Conservation (phyloP, 2,888 invertebrate genomes). For the Nipponacmea schrenckii region DNA sequence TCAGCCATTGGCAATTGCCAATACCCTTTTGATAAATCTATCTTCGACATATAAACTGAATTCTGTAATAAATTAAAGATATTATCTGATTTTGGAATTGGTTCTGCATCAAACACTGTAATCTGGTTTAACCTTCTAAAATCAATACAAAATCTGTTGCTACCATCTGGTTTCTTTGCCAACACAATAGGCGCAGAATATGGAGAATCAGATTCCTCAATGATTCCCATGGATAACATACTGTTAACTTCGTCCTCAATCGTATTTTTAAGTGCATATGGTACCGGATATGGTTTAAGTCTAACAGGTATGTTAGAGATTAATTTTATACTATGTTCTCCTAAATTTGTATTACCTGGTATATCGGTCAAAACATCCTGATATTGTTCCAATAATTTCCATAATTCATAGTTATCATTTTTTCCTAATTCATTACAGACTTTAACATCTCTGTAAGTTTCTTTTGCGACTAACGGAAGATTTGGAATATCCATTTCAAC, state of each 20-base stretch:
- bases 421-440: no score
- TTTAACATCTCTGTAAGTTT: background rate
- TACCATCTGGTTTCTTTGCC: conserved; percentile 1
- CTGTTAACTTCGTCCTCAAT: background rate
- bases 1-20: conserved; percentile 9
- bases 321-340: background rate
- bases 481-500: background rate
- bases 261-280: background rate
- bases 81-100: conserved; percentile 1
- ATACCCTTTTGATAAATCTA: conserved; percentile 9
- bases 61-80: background rate
- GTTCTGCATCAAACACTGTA: conserved; percentile 3
- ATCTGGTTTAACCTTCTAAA: background rate
- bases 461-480: background rate
- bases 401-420: background rate
- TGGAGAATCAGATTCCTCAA: background rate
- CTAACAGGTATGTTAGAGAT: background rate
- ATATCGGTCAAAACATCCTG: conserved; percentile 9
- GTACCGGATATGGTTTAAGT: background rate
- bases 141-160: conserved; percentile 8
- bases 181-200: conserved; percentile 9
- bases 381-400: background rate
- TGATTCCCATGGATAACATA: conserved; percentile 6
- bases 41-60: background rate
- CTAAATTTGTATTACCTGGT: background rate